Percentiles rank a stretch among this genome's conserved stretches.
Conservation (phyloP, 2,797 vertebrate species). For the Enteromius anoplus region DNA sequence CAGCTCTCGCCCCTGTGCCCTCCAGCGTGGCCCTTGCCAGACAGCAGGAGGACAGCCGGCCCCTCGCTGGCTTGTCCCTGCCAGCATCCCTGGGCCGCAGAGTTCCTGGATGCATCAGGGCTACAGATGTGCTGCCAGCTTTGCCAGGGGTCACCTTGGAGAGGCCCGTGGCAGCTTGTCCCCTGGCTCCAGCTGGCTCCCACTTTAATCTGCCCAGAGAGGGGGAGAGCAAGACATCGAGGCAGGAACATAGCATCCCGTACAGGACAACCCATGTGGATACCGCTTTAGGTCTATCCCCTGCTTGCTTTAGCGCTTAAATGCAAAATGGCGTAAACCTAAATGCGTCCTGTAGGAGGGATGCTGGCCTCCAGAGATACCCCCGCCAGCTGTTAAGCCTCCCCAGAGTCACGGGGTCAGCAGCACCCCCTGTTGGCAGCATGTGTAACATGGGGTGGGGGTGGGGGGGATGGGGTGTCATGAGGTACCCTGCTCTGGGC, state of each 20-base stretch:
- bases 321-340: slow-evolving; percentile 18
- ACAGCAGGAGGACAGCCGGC: slow-evolving; percentile 63
- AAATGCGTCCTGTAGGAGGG: slow-evolving; percentile 16
- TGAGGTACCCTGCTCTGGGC: slow-evolving; percentile 61
- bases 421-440: slow-evolving; percentile 67
- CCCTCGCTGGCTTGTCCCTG: slow-evolving; percentile 58
- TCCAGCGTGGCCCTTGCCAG: slow-evolving; percentile 59
- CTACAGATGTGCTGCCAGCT: slow-evolving; percentile 71
- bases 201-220: slow-evolving; percentile 63
- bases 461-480: slow-evolving; percentile 61
- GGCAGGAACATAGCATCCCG: slow-evolving; percentile 33
- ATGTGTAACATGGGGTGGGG: slow-evolving; percentile 67
- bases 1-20: slow-evolving; percentile 61
- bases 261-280: slow-evolving; percentile 24
- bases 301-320: not conserved
- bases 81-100: slow-evolving; percentile 53
- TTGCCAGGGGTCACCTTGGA: slow-evolving; percentile 72
- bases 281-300: not conserved
- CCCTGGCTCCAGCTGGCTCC: slow-evolving; percentile 65
- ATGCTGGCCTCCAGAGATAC: slow-evolving; percentile 62
- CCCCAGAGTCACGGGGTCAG: slow-evolving; percentile 59
- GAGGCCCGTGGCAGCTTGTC: slow-evolving; percentile 63
- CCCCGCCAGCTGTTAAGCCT: slow-evolving; percentile 71
- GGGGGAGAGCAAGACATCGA: slow-evolving; percentile 31
- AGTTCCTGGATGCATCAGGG: slow-evolving; percentile 61